These are phyloP conservation scores for Papilio gigon DNA, from an alignment of 2,888 invertebrate genomes.

Conservation along the genomic window DNA sequence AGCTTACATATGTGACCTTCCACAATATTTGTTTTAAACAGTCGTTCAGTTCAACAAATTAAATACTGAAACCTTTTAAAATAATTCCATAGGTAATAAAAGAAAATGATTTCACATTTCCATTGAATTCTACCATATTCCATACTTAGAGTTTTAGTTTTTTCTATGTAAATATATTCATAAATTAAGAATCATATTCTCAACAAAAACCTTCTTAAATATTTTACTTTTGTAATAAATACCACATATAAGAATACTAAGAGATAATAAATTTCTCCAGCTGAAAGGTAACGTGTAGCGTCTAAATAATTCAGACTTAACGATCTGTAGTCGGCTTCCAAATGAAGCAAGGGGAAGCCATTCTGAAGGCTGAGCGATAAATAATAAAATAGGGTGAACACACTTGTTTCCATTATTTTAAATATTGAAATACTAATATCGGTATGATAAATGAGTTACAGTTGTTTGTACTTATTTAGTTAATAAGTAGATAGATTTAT, in stretches of 20 bases:
- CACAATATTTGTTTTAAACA: too few relatives aligned
- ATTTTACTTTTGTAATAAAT: not conserved
- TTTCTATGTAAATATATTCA: too few relatives aligned
- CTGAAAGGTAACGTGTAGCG: not conserved
- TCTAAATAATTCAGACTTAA: conserved; percentile 38
- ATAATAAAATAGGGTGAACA: conserved; percentile 15
- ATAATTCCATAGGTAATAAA: too few relatives aligned
- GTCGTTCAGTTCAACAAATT: too few relatives aligned
- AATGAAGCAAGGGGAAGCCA: conserved; percentile 27
- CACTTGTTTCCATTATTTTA: not conserved
- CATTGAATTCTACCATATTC: too few relatives aligned
- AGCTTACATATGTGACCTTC: too few relatives aligned
- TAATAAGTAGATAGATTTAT: too few relatives aligned
- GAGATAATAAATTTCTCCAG: not conserved
- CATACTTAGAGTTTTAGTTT: too few relatives aligned
- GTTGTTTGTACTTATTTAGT: not conserved
- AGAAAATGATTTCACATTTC: too few relatives aligned
- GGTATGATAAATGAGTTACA: not conserved
- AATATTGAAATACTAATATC: not conserved
- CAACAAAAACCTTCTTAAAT: not conserved
- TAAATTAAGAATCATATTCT: too few relatives aligned
- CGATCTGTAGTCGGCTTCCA: conserved; percentile 26
- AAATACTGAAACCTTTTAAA: too few relatives aligned
- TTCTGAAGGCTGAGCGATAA: conserved; percentile 21
- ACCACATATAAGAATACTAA: not conserved